Evolutionary conservation across 1,140 invertebrate species (phyloP).

Genomic region (Lepidostoma basale): DNA sequence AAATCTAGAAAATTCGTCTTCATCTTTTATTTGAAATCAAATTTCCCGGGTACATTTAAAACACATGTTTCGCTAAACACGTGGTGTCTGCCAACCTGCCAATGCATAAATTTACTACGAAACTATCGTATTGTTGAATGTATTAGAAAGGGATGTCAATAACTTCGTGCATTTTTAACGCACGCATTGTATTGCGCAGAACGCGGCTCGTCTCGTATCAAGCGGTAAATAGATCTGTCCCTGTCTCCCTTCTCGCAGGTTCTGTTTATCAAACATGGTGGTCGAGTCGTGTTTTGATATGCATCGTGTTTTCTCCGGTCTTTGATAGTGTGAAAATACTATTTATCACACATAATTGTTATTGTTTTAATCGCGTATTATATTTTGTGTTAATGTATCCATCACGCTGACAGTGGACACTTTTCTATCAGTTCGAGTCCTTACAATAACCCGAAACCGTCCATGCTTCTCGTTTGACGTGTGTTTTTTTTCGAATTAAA

Average conservation of each 20-base stretch:
- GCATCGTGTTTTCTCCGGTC: conserved; percentile 10
- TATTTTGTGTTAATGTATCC: not conserved
- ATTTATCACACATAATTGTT: not conserved
- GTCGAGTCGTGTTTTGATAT: conserved; percentile 25
- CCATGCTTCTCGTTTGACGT: conserved; percentile 17
- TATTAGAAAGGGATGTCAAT: not conserved
- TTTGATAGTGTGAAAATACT: conserved; percentile 11
- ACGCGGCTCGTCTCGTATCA: not conserved
- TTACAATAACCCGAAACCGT: not conserved
- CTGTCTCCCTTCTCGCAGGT: not conserved
- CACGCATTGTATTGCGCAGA: not conserved
- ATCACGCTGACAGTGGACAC: not conserved
- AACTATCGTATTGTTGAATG: not conserved
- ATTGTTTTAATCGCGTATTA: not conserved
- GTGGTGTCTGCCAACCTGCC: not conserved
- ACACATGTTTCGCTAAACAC: conserved; percentile 4
- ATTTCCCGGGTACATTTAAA: not conserved
- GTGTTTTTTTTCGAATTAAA: conserved; percentile 14
- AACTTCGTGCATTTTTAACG: not conserved
- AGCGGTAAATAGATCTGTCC: not conserved
- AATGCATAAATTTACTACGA: not conserved
- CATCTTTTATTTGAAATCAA: too few relatives aligned
- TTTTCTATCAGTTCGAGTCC: not conserved
- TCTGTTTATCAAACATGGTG: conserved; percentile 30
- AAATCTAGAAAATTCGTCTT: too few relatives aligned